A percentile compares a stretch with the other conserved stretches of the same genome.
These are phyloP conservation scores for Chamaetylas fuelleborni DNA, from an alignment of 2,113 vertebrate genomes.

Conservation along the genomic window DNA sequence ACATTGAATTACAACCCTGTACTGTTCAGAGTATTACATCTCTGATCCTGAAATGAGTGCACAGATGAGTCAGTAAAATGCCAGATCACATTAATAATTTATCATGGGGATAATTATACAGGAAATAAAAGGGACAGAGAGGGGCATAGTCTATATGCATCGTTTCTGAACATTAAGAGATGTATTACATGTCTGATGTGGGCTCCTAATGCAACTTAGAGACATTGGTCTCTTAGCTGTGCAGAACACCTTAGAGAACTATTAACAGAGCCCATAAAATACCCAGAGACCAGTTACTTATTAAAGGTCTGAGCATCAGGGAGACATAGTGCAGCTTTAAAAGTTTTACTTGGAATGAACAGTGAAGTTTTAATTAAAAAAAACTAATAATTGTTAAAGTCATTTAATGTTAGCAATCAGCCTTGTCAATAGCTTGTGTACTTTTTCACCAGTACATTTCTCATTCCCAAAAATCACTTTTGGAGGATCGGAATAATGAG, in stretches of 20 bases:
- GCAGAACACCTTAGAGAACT: background rate
- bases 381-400: background rate
- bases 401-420: background rate
- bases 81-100: constrained; percentile 43
- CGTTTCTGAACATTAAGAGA: background rate
- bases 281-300: background rate
- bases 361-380: background rate
- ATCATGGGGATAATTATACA: constrained; percentile 26
- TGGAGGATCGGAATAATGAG: background rate
- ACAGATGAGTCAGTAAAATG: constrained; percentile 26
- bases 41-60: background rate
- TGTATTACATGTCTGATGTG: background rate
- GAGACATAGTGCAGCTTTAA: background rate
- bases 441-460: background rate
- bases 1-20: background rate
- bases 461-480: background rate
- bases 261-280: background rate
- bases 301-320: background rate
- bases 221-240: background rate
- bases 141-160: background rate
- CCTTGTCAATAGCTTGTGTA: background rate
- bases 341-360: background rate
- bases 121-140: constrained; percentile 35
- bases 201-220: background rate
- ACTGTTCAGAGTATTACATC: background rate